A percentile compares a stretch with the other conserved stretches of the same genome.
Conservation (phyloP, 2,797 vertebrate genomes). For the Lepilemur septentrionalis region DNA sequence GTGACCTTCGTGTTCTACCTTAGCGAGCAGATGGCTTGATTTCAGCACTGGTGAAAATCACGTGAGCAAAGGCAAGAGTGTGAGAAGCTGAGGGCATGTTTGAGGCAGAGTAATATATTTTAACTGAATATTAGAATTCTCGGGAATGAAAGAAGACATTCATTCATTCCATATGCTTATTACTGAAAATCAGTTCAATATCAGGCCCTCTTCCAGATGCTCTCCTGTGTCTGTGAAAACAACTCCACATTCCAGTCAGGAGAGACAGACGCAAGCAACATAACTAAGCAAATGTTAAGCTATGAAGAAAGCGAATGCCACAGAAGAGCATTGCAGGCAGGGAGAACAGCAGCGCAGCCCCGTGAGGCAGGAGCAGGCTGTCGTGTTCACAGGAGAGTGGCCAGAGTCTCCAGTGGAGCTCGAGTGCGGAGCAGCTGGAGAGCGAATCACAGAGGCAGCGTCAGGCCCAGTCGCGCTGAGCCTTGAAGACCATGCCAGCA, state of each 20-base stretch:
- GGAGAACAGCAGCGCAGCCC: neutral
- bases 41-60: neutral
- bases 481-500: neutral
- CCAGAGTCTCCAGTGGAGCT: neutral
- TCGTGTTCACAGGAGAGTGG: neutral
- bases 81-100: neutral
- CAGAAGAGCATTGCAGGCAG: neutral
- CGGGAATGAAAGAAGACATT: neutral
- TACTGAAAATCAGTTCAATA: neutral
- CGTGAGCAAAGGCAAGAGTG: neutral
- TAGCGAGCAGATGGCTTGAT: neutral
- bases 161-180: neutral
- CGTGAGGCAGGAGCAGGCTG: neutral
- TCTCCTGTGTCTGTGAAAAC: neutral
- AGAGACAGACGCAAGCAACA: neutral
- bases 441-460: neutral
- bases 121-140: neutral
- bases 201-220: neutral
- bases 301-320: neutral
- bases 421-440: neutral
- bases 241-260: neutral
- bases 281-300: neutral
- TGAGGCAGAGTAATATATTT: neutral
- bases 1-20: neutral
- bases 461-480: neutral